Evolutionary conservation across 1,140 invertebrate genomes (phyloP).

Genomic region (Drosophila miranda): DNA sequence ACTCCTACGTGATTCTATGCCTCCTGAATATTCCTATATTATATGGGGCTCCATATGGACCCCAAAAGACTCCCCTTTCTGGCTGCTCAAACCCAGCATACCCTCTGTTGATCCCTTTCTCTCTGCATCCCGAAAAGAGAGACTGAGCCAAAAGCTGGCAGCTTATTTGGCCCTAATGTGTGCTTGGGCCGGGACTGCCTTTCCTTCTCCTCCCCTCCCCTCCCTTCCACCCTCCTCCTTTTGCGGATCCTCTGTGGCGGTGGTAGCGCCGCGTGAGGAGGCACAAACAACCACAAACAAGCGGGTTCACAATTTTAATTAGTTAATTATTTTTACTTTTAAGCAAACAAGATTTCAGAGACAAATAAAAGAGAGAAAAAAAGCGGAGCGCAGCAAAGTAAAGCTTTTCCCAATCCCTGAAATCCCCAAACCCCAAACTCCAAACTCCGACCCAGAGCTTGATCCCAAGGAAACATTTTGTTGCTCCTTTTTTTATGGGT

Average conservation of each 20-base stretch:
- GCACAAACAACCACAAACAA: conserved; percentile 29
- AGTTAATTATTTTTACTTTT: conserved; percentile 82
- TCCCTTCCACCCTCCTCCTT: too few relatives aligned
- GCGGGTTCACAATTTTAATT: conserved; percentile 79
- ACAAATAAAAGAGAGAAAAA: conserved; percentile 64
- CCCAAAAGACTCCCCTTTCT: too few relatives aligned
- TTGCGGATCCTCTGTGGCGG: too few relatives aligned
- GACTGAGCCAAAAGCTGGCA: conserved; percentile 56
- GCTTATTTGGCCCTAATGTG: conserved; percentile 79
- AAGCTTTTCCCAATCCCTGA: conserved; percentile 31
- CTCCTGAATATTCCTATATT: too few relatives aligned
- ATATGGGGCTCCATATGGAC: too few relatives aligned
- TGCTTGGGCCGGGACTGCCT: too few relatives aligned
- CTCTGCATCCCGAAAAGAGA: too few relatives aligned
- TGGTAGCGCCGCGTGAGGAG: conserved; percentile 2
- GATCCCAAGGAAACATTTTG: conserved; percentile 40
- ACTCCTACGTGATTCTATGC: too few relatives aligned
- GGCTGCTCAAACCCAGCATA: too few relatives aligned
- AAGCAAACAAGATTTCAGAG: conserved; percentile 80
- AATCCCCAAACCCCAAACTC: background rate
- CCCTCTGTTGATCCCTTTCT: too few relatives aligned
- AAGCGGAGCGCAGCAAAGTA: conserved; percentile 13
- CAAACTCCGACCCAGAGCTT: conserved; percentile 42
- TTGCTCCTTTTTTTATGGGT: background rate
- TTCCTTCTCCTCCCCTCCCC: too few relatives aligned